These are phyloP conservation scores for Fissipunctia ypsillon DNA, from an alignment of 2,888 invertebrate genomes.

Conservation along the genomic window DNA sequence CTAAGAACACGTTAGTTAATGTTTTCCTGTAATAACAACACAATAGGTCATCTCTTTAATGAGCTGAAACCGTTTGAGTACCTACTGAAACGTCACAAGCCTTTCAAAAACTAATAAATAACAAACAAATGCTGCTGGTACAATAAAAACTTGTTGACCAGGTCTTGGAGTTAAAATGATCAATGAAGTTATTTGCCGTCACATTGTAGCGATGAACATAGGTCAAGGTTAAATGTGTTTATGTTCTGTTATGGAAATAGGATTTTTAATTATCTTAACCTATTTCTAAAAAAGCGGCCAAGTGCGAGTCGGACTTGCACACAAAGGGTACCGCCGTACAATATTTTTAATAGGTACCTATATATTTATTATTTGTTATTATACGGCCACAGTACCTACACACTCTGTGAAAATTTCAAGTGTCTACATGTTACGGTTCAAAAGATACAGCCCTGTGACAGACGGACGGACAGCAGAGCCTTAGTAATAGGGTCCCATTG, in stretches of 20 bases:
- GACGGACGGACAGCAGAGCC: neutral
- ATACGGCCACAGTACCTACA: too few species aligned
- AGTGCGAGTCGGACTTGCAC: neutral
- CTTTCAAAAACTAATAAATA: constrained; percentile 49
- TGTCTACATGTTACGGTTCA: neutral
- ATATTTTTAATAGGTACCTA: too few species aligned
- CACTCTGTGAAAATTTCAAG: neutral
- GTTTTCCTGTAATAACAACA: constrained; percentile 57
- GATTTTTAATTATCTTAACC: neutral
- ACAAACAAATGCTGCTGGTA: constrained; percentile 21
- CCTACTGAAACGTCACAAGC: constrained; percentile 11
- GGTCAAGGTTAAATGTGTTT: constrained; percentile 8
- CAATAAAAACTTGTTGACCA: constrained; percentile 9
- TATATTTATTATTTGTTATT: too few species aligned
- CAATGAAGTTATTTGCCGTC: constrained; percentile 24
- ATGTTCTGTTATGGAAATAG: constrained; percentile 1
- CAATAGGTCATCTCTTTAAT: constrained; percentile 57
- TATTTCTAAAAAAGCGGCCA: neutral
- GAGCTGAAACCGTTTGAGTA: constrained; percentile 33
- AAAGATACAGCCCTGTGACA: neutral
- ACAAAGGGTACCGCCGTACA: neutral
- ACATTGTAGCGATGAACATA: neutral
- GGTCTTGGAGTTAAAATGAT: constrained; percentile 27
- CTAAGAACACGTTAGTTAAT: constrained; percentile 44
- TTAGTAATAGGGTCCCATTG: neutral